Base-by-base conservation (phyloP, 1,140 invertebrate genomes). In the Coptotermes formosanus region DNA sequence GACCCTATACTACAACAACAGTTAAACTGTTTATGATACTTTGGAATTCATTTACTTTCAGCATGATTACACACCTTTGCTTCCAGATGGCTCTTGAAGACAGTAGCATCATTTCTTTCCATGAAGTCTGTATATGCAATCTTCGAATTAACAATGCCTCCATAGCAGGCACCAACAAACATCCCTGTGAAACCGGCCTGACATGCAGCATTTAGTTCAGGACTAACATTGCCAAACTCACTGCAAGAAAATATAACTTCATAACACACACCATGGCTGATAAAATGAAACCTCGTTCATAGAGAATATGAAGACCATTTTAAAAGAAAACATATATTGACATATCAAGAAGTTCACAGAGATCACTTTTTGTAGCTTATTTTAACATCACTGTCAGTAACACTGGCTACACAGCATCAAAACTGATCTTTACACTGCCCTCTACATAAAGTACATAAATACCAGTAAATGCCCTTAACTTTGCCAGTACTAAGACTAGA, bases 31-130 rank as follows among this genome's bases (percentile, higher is more conserved):
- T n/a, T 32, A 55, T 30, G 19, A 23, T 43, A 85, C 86, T 48
- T 30, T 43, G 19, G 14, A 87, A 88, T 85, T 38, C 38, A 38
- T 38, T 55, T 55, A 55, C 52, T 55, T 55, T 21, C 14, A 19
- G 1, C 52, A 55, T 21, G 75, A 87, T 25, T 45, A 87, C 83
- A 87, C 92, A 95, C 94, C 91, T 95, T 94, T 6, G 95, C 95
- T 87, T 95, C 92, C 19, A 93, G 90, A 83, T 95, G 94, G 86
- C 92, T 93, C 82, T 90, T 90, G 90, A 95, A 97, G 16, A 91
- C 91, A 48, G 94, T 94, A 16, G 94, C 95, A 91, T 95, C 92
- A 91, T 96, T 96, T 84, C 92, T 94, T 89, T 94, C 92, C 87
- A 96, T 94, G 88, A 96, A 96, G 85, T 94, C 91, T n/a, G 94